These are phyloP conservation scores for Sinotaia quadrata DNA, from an alignment of 2,888 invertebrate genomes.

Conservation along the genomic window DNA sequence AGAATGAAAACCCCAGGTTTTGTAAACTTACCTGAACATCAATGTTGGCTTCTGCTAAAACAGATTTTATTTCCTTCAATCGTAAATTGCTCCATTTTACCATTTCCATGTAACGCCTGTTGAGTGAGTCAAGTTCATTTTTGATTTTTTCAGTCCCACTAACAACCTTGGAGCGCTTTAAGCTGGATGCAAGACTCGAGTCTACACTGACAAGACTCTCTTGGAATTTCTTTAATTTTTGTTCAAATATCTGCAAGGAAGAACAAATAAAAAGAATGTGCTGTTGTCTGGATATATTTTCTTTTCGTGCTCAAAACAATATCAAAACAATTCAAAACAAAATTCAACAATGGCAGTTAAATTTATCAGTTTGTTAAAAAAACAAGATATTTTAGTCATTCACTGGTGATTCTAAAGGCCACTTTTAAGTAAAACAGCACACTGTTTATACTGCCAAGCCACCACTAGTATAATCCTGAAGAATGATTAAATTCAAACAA, in stretches of 20 bases:
- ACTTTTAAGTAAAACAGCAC: too few species aligned
- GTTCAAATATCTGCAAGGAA: slow-evolving; percentile 34
- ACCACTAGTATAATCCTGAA: too few species aligned
- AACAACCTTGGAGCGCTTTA: slow-evolving; percentile 58
- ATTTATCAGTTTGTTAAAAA: too few species aligned
- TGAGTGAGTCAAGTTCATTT: slow-evolving; percentile 85
- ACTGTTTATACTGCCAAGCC: too few species aligned
- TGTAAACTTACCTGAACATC: slow-evolving; percentile 79
- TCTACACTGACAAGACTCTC: slow-evolving; percentile 17
- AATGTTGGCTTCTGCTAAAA: slow-evolving; percentile 53
- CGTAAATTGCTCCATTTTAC: slow-evolving; percentile 72
- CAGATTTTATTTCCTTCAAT: slow-evolving; percentile 75
- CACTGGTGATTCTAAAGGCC: too few species aligned
- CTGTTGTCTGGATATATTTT: too few species aligned
- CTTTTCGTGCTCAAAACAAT: too few species aligned
- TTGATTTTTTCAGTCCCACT: slow-evolving; percentile 84
- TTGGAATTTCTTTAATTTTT: slow-evolving; percentile 32
- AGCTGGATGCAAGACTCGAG: neutral
- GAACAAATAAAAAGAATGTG: neutral
- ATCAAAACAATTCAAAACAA: too few species aligned
- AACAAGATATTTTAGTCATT: too few species aligned
- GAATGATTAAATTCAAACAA: too few species aligned
- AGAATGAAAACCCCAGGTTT: too few species aligned
- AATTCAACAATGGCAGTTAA: too few species aligned
- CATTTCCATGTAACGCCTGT: slow-evolving; percentile 81